These are phyloP conservation scores for Yponomeuta plumbellus DNA, from an alignment of 2,888 invertebrate species.

Conservation along the genomic window DNA sequence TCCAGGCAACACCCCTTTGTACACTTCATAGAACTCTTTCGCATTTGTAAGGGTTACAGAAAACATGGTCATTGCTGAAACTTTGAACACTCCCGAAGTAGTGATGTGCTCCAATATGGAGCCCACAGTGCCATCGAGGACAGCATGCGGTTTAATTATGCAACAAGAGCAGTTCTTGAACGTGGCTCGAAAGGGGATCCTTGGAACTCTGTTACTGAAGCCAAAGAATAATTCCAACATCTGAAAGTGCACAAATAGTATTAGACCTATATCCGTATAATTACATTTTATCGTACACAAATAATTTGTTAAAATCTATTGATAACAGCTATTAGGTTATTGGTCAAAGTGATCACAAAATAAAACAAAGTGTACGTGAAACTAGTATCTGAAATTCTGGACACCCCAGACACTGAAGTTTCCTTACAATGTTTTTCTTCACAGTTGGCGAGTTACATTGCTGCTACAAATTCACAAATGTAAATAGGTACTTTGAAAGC, in stretches of 20 bases:
- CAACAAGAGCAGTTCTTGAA: slow-evolving; percentile 84
- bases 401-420: too few relatives aligned
- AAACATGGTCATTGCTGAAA: slow-evolving; percentile 89
- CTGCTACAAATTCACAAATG: too few relatives aligned
- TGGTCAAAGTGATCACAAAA: too few relatives aligned
- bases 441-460: too few relatives aligned
- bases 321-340: too few relatives aligned
- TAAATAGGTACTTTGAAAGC: too few relatives aligned
- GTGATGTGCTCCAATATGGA: slow-evolving; percentile 84
- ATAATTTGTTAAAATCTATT: too few relatives aligned
- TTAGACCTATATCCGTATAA: neutral
- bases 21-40: slow-evolving; percentile 93
- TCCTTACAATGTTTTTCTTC: too few relatives aligned
- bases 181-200: slow-evolving; percentile 68
- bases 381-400: too few relatives aligned
- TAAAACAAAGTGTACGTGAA: too few relatives aligned
- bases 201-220: slow-evolving; percentile 43
- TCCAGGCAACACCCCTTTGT: slow-evolving; percentile 89
- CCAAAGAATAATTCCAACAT: slow-evolving; percentile 58
- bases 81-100: slow-evolving; percentile 80
- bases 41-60: slow-evolving; percentile 86
- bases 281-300: too few relatives aligned
- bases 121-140: slow-evolving; percentile 84
- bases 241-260: slow-evolving; percentile 32
- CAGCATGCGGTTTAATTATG: slow-evolving; percentile 92